Conservation (phyloP, 2,888 invertebrate genomes). For the Megamerina dolium region DNA sequence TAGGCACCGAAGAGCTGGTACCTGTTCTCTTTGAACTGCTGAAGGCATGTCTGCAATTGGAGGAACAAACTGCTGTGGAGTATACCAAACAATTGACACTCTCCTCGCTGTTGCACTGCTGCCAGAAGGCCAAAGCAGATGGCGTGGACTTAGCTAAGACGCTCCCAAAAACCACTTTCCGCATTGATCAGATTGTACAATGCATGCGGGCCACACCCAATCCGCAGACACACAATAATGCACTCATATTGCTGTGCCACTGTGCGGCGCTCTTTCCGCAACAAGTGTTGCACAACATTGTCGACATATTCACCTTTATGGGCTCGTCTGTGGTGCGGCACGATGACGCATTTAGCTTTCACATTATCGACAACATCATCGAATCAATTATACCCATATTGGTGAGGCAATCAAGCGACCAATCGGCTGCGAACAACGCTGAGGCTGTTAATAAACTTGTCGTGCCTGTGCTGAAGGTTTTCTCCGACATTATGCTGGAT, state of each 20-base stretch:
- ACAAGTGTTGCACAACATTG: conserved; percentile 85
- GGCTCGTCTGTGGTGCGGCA: conserved; percentile 87
- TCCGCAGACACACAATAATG: conserved; percentile 93
- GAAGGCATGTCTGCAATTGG: conserved; percentile 71
- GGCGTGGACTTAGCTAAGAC: conserved; percentile 48
- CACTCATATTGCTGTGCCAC: conserved; percentile 74
- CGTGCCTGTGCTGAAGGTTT: conserved; percentile 73
- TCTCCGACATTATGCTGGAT: conserved; percentile 84
- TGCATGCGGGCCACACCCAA: conserved; percentile 86
- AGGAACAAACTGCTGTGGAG: conserved; percentile 75
- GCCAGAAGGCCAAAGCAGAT: conserved; percentile 53
- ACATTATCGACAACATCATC: conserved; percentile 83
- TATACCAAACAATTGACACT: conserved; percentile 84
- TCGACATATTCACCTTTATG: conserved; percentile 97
- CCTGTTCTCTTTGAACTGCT: conserved; percentile 71
- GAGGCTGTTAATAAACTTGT: conserved; percentile 50
- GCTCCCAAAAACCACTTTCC: conserved; percentile 49
- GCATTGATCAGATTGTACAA: conserved; percentile 58
- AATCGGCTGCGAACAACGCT: conserved; percentile 15
- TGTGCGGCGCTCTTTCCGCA: conserved; percentile 73
- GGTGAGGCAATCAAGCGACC: conserved; percentile 50
- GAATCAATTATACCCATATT: conserved; percentile 86
- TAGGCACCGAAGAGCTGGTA: conserved; percentile 61
- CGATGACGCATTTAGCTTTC: conserved; percentile 92
- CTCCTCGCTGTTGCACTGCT: conserved; percentile 68